phyloP scores from a whole-genome alignment of 2,888 invertebrate genomes.

The Mactromeris polynyma region DNA sequence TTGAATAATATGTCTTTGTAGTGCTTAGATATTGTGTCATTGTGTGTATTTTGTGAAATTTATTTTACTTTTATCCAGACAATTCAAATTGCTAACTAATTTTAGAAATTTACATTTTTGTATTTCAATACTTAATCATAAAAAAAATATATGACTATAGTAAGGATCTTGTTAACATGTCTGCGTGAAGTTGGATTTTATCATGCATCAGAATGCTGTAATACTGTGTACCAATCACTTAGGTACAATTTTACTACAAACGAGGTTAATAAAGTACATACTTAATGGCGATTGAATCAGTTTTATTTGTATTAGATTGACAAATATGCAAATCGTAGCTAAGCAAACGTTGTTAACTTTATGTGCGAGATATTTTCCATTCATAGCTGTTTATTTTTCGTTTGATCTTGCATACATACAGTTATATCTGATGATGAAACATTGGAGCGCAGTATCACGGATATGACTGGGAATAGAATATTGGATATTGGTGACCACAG shows the following conservation, averaged over 20 bases:
- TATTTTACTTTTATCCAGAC: neutral
- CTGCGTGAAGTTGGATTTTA: neutral
- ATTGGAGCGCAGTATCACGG: neutral
- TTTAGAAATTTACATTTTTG: neutral
- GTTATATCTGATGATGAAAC: conserved; percentile 1
- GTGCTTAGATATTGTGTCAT: neutral
- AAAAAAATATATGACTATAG: neutral
- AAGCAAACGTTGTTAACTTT: neutral
- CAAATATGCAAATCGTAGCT: neutral
- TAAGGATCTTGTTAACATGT: neutral
- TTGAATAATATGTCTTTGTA: too few relatives aligned
- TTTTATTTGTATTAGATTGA: neutral
- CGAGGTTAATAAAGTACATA: neutral
- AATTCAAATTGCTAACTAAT: neutral
- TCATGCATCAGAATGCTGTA: neutral
- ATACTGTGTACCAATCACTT: neutral
- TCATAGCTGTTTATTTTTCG: conserved; percentile 16
- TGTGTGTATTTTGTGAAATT: neutral
- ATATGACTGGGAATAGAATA: conserved; percentile 13
- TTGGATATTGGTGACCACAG: conserved; percentile 9
- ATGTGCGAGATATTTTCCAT: neutral
- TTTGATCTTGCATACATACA: conserved; percentile 5
- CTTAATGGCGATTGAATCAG: neutral
- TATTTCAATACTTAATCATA: neutral
- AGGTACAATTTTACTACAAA: neutral